These are phyloP conservation scores for Phalanger gymnotis DNA, from an alignment of 2,797 vertebrate genomes.

Conservation along the genomic window DNA sequence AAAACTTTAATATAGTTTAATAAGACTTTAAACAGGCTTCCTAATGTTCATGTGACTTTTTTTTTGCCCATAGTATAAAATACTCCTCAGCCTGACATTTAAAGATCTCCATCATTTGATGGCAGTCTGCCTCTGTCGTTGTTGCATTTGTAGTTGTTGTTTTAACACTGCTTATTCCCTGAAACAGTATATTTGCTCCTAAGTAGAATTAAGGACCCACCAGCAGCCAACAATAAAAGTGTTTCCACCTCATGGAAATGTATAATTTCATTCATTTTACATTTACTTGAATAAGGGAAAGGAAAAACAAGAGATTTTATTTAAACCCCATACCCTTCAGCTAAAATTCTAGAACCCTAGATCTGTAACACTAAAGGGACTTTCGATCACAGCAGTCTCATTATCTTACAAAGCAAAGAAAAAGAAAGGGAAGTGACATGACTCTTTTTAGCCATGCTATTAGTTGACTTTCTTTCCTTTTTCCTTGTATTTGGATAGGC, in stretches of 20 bases:
- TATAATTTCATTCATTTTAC: neutral
- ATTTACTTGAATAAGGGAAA: neutral
- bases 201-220: neutral
- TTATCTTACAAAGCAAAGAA: neutral
- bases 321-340: neutral
- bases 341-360: neutral
- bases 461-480: neutral
- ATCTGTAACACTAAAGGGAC: neutral
- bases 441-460: neutral
- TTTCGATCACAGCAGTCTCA: neutral
- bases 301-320: neutral
- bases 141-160: neutral
- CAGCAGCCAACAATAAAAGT: neutral
- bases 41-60: neutral
- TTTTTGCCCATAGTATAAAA: neutral
- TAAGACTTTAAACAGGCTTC: no score
- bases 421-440: neutral
- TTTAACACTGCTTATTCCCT: neutral
- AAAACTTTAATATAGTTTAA: neutral
- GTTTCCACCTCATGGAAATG: neutral
- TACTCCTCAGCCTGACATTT: neutral
- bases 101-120: neutral
- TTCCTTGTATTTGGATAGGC: neutral
- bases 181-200: neutral
- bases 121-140: neutral